Evolutionary conservation across 2,888 invertebrate species (phyloP).

Genomic region (Pinctada fucata): DNA sequence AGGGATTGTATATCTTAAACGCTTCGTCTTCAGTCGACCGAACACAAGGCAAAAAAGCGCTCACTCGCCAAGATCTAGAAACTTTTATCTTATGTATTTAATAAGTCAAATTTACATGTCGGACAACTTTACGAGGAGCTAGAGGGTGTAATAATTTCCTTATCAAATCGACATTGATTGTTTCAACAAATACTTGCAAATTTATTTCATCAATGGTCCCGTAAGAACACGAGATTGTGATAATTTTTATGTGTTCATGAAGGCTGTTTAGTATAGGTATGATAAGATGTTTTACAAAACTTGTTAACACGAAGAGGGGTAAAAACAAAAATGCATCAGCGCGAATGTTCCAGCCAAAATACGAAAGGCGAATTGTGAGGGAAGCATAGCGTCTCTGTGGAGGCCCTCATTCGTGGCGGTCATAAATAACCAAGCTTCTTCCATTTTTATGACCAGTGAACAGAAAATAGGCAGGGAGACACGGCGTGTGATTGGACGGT

Average conservation of each 20-base stretch:
- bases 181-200: conserved; percentile 4
- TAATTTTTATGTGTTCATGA: neutral
- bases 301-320: neutral
- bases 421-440: neutral
- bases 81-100: conserved; percentile 1
- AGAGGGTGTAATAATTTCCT: conserved; percentile 1
- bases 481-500: neutral
- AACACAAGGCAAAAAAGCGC: neutral
- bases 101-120: conserved; percentile 1
- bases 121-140: neutral
- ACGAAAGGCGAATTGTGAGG: neutral
- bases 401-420: neutral
- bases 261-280: neutral
- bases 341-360: neutral
- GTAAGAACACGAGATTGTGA: neutral
- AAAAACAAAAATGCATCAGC: neutral
- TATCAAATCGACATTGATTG: neutral
- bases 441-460: neutral
- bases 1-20: neutral
- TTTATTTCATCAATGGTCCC: neutral
- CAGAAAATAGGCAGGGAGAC: neutral
- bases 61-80: neutral
- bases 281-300: neutral
- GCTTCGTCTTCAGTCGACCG: neutral
- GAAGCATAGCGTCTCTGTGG: neutral